phyloP scores from a whole-genome alignment of 2,797 vertebrate genomes.

The Leucoraja ocellata region DNA sequence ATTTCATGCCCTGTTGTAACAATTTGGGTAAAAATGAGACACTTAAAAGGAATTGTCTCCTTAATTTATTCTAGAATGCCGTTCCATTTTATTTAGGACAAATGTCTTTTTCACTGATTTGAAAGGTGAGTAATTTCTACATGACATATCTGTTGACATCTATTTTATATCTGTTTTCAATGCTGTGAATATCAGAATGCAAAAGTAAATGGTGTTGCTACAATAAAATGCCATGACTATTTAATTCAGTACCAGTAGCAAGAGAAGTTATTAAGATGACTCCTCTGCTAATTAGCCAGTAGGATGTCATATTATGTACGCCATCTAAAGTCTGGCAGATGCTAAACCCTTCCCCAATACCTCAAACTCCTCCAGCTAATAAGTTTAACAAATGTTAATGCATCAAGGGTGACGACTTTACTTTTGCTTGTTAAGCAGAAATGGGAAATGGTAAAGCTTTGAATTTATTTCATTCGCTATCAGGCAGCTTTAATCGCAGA shows the following conservation, averaged over 20 bases:
- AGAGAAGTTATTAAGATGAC: neutral
- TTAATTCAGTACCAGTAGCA: neutral
- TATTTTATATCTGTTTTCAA: neutral
- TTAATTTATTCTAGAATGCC: neutral
- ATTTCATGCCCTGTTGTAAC: too few species aligned
- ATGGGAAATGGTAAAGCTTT: neutral
- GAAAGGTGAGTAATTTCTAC: neutral
- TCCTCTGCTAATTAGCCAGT: neutral
- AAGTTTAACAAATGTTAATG: neutral
- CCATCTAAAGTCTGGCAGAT: too few species aligned
- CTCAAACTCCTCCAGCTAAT: neutral
- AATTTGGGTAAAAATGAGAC: neutral
- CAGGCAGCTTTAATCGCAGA: neutral
- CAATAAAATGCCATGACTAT: neutral
- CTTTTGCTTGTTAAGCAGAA: neutral
- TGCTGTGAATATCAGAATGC: neutral
- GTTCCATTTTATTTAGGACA: neutral
- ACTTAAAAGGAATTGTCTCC: neutral
- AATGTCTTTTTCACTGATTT: neutral
- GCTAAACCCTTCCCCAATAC: neutral
- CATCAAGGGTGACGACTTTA: neutral
- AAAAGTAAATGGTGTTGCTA: neutral
- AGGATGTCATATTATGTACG: neutral
- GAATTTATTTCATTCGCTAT: neutral
- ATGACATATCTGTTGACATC: neutral